phyloP scores from a whole-genome alignment of 2,888 invertebrate genomes.

The Opisthograptis luteolata region DNA sequence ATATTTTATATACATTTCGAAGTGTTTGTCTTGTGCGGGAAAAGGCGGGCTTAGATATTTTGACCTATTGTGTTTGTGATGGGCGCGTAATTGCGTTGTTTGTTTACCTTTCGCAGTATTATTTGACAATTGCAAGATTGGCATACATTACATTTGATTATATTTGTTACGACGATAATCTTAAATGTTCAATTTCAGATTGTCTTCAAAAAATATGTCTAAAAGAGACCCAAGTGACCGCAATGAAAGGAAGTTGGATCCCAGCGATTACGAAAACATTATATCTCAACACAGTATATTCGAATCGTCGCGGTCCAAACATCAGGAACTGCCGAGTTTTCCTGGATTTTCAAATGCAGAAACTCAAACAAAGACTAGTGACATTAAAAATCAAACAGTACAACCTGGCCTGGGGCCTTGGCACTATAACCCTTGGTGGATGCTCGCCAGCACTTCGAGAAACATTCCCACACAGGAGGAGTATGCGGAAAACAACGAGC shows the following conservation, averaged over 20 bases:
- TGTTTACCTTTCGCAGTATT: conserved; percentile 64
- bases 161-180: conserved; percentile 1
- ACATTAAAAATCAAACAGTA: conserved; percentile 69
- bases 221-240: conserved; percentile 79
- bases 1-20: not conserved
- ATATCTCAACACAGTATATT: conserved; percentile 81
- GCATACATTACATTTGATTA: conserved; percentile 12
- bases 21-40: not conserved
- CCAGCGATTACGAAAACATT: conserved; percentile 78
- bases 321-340: conserved; percentile 78
- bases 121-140: conserved; percentile 38
- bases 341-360: conserved; percentile 81
- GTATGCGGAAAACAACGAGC: conserved; percentile 73
- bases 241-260: conserved; percentile 76
- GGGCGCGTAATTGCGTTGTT: conserved; percentile 77
- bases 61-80: conserved; percentile 35
- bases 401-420: conserved; percentile 75
- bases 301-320: conserved; percentile 72
- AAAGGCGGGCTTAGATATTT: conserved; percentile 22
- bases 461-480: conserved; percentile 76
- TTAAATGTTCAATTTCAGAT: conserved; percentile 37
- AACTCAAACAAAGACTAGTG: conserved; percentile 79
- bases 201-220: conserved; percentile 61
- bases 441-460: conserved; percentile 79
- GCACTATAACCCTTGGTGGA: conserved; percentile 84